Evolutionary conservation across 2,113 vertebrate genomes (phyloP).

Genomic region (Columba livia): DNA sequence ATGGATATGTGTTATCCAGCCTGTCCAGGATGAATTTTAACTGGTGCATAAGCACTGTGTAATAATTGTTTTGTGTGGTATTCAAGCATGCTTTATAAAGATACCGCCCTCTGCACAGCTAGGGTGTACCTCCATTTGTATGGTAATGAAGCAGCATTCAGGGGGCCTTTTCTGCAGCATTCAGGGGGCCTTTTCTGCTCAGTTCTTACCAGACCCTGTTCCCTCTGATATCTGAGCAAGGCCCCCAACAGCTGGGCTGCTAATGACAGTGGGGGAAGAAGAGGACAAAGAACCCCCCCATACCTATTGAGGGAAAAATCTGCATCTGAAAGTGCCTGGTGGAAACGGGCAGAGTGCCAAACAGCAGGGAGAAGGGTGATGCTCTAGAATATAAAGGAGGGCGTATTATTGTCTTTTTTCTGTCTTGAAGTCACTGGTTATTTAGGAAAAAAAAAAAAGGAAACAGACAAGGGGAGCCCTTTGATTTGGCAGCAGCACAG

Average conservation of each 20-base stretch:
- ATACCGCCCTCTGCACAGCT: neutral
- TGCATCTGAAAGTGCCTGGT: constrained; percentile 56
- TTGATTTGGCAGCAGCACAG: neutral
- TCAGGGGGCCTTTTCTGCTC: neutral
- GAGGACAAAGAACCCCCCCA: neutral
- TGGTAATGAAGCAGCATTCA: neutral
- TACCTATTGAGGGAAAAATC: constrained; percentile 38
- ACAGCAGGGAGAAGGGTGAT: neutral
- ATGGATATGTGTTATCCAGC: neutral
- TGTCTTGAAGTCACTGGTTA: neutral
- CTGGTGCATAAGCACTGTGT: neutral
- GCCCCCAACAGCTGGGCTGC: neutral
- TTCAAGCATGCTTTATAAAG: neutral
- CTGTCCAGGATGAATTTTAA: constrained; percentile 27
- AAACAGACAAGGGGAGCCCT: neutral
- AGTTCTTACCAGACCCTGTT: neutral
- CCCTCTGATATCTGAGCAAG: neutral
- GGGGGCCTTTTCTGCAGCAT: neutral
- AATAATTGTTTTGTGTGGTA: neutral
- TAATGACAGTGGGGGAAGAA: neutral
- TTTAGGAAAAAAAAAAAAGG: neutral
- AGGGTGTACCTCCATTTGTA: neutral
- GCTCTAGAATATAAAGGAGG: constrained; percentile 7
- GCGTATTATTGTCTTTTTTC: neutral
- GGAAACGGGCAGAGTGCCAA: neutral